These are phyloP conservation scores for Aphidius ervi DNA, from an alignment of 1,140 invertebrate species.

Conservation along the genomic window DNA sequence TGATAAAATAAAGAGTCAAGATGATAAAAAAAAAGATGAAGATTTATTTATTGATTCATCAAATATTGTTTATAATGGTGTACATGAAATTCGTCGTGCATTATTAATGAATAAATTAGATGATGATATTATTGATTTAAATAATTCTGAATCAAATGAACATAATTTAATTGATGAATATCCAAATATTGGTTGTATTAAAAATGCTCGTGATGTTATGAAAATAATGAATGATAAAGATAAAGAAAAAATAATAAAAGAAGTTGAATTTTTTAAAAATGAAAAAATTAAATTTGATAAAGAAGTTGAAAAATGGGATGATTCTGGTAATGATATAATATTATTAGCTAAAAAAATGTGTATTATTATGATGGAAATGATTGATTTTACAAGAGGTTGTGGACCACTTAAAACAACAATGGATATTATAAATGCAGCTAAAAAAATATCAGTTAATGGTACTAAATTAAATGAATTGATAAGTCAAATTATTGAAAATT, in stretches of 20 bases:
- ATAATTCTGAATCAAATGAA: conserved; percentile 84
- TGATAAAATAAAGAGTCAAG: conserved; percentile 58
- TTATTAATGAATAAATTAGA: conserved; percentile 94
- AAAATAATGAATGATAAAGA: conserved; percentile 97
- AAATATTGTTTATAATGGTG: conserved; percentile 92
- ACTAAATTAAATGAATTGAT: conserved; percentile 95
- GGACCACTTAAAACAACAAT: conserved; percentile 98
- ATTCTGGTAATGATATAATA: conserved; percentile 99
- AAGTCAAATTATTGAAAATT: conserved; percentile 93
- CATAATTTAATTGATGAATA: conserved; percentile 92
- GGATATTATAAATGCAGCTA: conserved; percentile 99
- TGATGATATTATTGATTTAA: conserved; percentile 79
- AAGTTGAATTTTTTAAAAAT: conserved; percentile 87
- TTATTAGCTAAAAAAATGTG: conserved; percentile 99
- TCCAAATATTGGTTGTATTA: conserved; percentile 91
- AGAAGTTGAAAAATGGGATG: conserved; percentile 99
- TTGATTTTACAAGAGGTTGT: conserved; percentile 96
- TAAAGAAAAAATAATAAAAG: conserved; percentile 94
- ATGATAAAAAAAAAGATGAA: conserved; percentile 74
- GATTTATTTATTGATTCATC: conserved; percentile 99
- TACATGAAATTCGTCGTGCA: conserved; percentile 91
- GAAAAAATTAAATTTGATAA: conserved; percentile 96
- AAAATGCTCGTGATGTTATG: conserved; percentile 93
- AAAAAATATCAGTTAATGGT: conserved; percentile 98
- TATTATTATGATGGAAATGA: conserved; percentile 99